A percentile compares a stretch with the other conserved stretches of the same genome.
phyloP scores from a whole-genome alignment of 2,888 invertebrate species.

The Arrhopalites spinosus region DNA sequence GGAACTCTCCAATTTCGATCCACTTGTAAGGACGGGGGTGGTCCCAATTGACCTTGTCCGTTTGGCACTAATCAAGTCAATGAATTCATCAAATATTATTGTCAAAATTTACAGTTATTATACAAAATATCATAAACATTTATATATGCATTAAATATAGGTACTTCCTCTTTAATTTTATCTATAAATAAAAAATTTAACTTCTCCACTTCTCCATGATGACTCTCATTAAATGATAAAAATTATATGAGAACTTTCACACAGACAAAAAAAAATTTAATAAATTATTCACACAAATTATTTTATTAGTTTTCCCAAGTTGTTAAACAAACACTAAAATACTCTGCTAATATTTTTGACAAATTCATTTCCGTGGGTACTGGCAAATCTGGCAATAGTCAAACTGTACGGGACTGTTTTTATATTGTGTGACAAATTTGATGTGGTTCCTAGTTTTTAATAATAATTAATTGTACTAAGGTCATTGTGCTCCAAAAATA shows the following conservation, averaged over 20 bases:
- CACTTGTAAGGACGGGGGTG: conserved; percentile 68
- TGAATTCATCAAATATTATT: no score
- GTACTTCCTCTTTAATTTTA: not conserved
- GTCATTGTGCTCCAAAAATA: no score
- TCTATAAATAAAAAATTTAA: not conserved
- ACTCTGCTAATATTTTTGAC: not conserved
- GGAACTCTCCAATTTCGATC: conserved; percentile 76
- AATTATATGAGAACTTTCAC: no score
- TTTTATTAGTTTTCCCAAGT: no score
- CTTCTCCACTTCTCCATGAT: no score
- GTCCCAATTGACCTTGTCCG: conserved; percentile 19
- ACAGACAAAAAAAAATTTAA: not conserved
- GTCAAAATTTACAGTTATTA: not conserved
- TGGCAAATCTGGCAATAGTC: no score
- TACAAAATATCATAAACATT: not conserved
- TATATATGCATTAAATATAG: not conserved
- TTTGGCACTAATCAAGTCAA: conserved; percentile 27
- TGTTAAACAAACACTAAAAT: conserved; percentile 1
- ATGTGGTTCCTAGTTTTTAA: no score
- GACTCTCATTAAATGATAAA: no score
- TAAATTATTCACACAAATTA: not conserved
- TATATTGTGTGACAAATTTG: no score
- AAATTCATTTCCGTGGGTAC: no score
- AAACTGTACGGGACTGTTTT: no score
- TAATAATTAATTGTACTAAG: no score